phyloP scores from a whole-genome alignment of 2,888 invertebrate species.

The Hoplodrina blanda region DNA sequence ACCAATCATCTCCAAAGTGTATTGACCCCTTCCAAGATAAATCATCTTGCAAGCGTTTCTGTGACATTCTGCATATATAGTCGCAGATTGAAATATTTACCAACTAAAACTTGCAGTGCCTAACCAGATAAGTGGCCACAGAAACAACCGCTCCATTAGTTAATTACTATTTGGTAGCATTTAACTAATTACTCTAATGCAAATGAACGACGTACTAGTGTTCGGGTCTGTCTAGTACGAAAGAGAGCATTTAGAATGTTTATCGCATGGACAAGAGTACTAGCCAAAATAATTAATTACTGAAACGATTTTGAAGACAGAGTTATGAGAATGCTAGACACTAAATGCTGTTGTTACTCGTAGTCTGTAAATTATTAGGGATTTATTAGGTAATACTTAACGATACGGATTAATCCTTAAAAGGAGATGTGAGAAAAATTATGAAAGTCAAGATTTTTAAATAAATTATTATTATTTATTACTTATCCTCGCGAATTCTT shows the following conservation, averaged over 20 bases:
- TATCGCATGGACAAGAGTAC: slow-evolving; percentile 11
- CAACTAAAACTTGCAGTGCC: slow-evolving; percentile 9
- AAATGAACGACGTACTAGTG: slow-evolving; percentile 31
- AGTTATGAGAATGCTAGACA: slow-evolving; percentile 3
- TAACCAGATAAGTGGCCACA: slow-evolving; percentile 1
- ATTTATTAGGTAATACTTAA: neutral
- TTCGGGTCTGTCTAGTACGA: slow-evolving; percentile 4
- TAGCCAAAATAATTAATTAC: slow-evolving; percentile 32
- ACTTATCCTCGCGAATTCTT: too few relatives aligned
- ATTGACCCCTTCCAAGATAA: neutral
- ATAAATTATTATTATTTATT: too few relatives aligned
- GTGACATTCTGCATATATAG: neutral
- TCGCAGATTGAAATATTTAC: slow-evolving; percentile 3
- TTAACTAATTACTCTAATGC: slow-evolving; percentile 40
- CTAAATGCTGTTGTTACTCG: slow-evolving; percentile 10
- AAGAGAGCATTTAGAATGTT: slow-evolving; percentile 32
- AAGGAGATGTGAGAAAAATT: too few relatives aligned
- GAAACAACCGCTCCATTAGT: slow-evolving; percentile 35
- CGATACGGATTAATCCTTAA: too few relatives aligned
- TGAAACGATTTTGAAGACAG: slow-evolving; percentile 19
- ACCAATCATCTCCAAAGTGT: neutral
- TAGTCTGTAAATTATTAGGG: slow-evolving; percentile 20
- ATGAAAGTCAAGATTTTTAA: too few relatives aligned
- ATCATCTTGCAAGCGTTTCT: neutral
- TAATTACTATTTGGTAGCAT: slow-evolving; percentile 44